Percentiles rank a stretch among this genome's conserved stretches.
phyloP scores from a whole-genome alignment of 1,140 invertebrate species.

The Scaptomyza graminum region DNA sequence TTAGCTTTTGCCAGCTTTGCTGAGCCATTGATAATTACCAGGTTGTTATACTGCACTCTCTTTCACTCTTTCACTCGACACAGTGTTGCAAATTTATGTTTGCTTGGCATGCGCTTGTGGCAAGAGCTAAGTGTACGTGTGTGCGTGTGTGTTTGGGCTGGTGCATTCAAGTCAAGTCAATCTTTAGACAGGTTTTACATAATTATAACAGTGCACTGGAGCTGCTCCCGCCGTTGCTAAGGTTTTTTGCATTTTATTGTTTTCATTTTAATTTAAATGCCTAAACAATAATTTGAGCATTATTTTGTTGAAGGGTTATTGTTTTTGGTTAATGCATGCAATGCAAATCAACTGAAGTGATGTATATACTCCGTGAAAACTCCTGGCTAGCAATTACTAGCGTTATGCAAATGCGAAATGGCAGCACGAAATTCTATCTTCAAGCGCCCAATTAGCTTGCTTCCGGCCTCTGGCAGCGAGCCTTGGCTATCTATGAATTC shows the following conservation, averaged over 20 bases:
- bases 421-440: slow-evolving; percentile 26
- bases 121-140: slow-evolving; percentile 12
- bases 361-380: slow-evolving; percentile 19
- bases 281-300: slow-evolving; percentile 80
- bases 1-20: slow-evolving; percentile 60
- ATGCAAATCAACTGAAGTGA: slow-evolving; percentile 51
- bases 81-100: slow-evolving; percentile 68
- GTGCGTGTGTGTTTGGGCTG: slow-evolving; percentile 26
- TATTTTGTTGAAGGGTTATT: slow-evolving; percentile 71
- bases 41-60: slow-evolving; percentile 58
- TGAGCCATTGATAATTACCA: slow-evolving; percentile 75
- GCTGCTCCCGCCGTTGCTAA: slow-evolving; percentile 50
- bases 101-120: slow-evolving; percentile 67
- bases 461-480: slow-evolving; percentile 36
- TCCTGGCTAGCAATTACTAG: slow-evolving; percentile 47
- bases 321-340: slow-evolving; percentile 76
- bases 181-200: slow-evolving; percentile 81
- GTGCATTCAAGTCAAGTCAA: slow-evolving; percentile 73
- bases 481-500: slow-evolving; percentile 44
- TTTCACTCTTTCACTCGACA: neutral
- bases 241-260: slow-evolving; percentile 57
- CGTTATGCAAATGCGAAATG: slow-evolving; percentile 65
- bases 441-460: slow-evolving; percentile 62
- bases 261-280: slow-evolving; percentile 78
- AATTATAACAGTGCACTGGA: slow-evolving; percentile 73